Base-by-base conservation (phyloP, 2,888 invertebrate species). In the Caenorhabditis japonica region DNA sequence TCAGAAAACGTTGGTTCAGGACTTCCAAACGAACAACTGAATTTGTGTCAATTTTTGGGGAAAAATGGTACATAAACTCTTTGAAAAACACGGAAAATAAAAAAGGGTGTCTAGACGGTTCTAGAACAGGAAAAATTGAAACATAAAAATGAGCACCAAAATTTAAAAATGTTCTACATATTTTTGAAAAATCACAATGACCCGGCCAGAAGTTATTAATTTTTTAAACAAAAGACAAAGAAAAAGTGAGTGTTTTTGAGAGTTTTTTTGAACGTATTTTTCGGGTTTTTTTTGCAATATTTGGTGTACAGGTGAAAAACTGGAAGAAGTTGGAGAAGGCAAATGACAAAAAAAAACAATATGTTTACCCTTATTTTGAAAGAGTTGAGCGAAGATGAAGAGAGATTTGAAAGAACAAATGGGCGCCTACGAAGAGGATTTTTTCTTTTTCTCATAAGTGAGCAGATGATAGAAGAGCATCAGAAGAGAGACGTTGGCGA, bases 381-480 rank as follows among this genome's bases (percentile, higher is more conserved):
- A 61, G 17, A 56, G 44, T 69, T 69, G 69, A 69, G 69, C 69
- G 59, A 43, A 19, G 21, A 44, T 44, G 44, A 25, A 34, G 39
- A 34, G 39, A 33, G 23, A 15, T 17, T 19, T 30, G 23, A 2
- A 30, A 23, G 1, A 17, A 15, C 34, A 34, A 27, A 41, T 38
- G n/a, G 36, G 33, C 49, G 34, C 71, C 58, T 62, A 62, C 30
- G 46, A 59, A 23, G 64, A 72, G 49, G 64, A 59, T 41, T 66
- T 73, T 46, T 72, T 72, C 72, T 72, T 72, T 51, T 82, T 83
- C 71, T 85, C 82, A 69, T 85, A 81, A 58, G 84, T 85, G 75
- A 87, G 83, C 46, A 87, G 79, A 43, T 84, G 81, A 69, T 85
- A 83, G 75, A 87, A 84, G 75, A 83, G 77, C 47, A 81, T 75